A percentile compares a stretch with the other conserved stretches of the same genome.
Evolutionary conservation across 2,888 invertebrate genomes (phyloP).

Genomic region (Homarus gammarus): DNA sequence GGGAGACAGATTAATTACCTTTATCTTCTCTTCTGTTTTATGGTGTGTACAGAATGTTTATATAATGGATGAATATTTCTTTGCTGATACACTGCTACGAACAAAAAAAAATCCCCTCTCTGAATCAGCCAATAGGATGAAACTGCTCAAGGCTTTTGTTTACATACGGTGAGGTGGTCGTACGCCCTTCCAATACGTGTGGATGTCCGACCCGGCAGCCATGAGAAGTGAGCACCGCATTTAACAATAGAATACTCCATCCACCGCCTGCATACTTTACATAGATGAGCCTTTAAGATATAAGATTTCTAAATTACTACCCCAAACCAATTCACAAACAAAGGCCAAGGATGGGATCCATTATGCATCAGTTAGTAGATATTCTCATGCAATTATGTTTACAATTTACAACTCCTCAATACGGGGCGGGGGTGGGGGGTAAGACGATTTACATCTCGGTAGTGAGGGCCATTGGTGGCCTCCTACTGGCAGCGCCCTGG

Average conservation of each 20-base stretch:
- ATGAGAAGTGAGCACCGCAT: background rate
- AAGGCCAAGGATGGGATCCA: conserved; percentile 60
- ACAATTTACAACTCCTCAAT: conserved; percentile 59
- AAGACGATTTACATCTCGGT: conserved; percentile 24
- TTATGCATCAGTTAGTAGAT: conserved; percentile 68
- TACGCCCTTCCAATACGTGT: background rate
- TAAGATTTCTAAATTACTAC: conserved; percentile 57
- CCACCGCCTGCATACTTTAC: conserved; percentile 50
- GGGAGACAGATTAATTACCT: too few relatives aligned
- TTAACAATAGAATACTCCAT: conserved; percentile 21
- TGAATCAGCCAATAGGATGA: too few relatives aligned
- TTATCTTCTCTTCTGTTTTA: too few relatives aligned
- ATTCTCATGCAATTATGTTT: conserved; percentile 58
- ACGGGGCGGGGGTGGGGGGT: too few relatives aligned
- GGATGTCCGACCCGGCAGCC: background rate
- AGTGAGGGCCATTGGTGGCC: background rate
- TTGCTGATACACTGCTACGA: too few relatives aligned
- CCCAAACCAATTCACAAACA: conserved; percentile 66
- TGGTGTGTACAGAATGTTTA: too few relatives aligned
- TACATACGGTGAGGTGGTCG: background rate
- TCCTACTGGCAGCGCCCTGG: background rate
- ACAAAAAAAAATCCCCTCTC: too few relatives aligned
- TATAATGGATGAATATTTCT: too few relatives aligned
- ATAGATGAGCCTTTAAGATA: conserved; percentile 69
- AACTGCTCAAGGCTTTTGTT: too few relatives aligned